Evolutionary conservation across 2,797 vertebrate species (phyloP).

Genomic region (Phataginus tetradactyla): DNA sequence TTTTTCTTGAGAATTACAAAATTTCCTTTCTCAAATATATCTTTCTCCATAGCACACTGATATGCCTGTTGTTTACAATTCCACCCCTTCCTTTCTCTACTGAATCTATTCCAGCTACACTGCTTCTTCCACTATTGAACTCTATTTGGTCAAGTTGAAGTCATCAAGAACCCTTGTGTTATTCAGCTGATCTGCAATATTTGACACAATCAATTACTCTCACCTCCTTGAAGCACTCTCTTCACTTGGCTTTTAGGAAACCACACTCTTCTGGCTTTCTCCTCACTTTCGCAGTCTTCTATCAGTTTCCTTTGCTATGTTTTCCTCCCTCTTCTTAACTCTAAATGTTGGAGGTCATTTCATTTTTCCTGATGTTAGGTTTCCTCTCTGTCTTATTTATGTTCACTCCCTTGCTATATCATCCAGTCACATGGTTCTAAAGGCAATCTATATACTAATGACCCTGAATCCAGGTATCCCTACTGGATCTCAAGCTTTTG

Average conservation of each 20-base stretch:
- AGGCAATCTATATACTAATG: neutral
- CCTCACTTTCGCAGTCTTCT: neutral
- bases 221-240: neutral
- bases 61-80: neutral
- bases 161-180: neutral
- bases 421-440: neutral
- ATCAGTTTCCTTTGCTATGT: neutral
- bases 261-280: neutral
- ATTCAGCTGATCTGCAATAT: neutral
- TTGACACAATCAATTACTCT: neutral
- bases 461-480: neutral
- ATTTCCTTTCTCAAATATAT: neutral
- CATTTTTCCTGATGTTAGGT: neutral
- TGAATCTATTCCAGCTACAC: neutral
- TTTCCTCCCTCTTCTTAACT: neutral
- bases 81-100: neutral
- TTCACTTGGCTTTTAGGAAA: neutral
- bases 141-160: neutral
- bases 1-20: neutral
- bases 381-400: neutral
- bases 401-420: neutral
- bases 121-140: neutral
- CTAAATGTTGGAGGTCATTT: neutral
- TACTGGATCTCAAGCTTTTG: neutral
- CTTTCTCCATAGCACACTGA: neutral